Conservation (phyloP, 2,797 vertebrate species). For the Spondyliosoma cantharus region DNA sequence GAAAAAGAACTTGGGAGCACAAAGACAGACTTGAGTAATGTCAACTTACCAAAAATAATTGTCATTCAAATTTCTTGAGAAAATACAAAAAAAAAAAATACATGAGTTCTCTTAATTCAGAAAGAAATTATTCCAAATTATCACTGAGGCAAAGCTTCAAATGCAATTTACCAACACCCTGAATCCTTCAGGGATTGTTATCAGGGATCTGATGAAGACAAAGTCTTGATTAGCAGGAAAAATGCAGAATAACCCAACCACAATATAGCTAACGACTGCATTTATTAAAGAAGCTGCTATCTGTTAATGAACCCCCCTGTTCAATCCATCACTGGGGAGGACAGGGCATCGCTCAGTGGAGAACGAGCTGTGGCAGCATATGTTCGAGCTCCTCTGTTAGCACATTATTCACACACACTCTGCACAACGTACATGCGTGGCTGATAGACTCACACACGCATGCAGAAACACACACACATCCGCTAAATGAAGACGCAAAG, state of each 20-base stretch:
- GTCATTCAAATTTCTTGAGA: slow-evolving; percentile 3
- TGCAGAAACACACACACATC: slow-evolving; percentile 6
- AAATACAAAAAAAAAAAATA: neutral
- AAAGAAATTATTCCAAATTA: neutral
- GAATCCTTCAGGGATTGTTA: slow-evolving; percentile 17
- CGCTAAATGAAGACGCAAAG: slow-evolving; percentile 42
- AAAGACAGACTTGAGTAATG: slow-evolving; percentile 13
- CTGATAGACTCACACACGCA: slow-evolving; percentile 26
- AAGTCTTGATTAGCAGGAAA: slow-evolving; percentile 59
- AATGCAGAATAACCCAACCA: slow-evolving; percentile 51
- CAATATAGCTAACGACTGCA: slow-evolving; percentile 68
- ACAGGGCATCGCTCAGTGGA: slow-evolving; percentile 60
- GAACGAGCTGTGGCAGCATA: slow-evolving; percentile 72
- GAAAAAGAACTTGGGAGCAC: neutral
- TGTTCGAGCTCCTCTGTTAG: slow-evolving; percentile 63
- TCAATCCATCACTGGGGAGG: slow-evolving; percentile 70
- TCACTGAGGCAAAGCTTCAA: neutral
- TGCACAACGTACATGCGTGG: slow-evolving; percentile 29
- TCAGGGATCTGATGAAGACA: slow-evolving; percentile 28
- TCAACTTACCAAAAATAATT: slow-evolving; percentile 18
- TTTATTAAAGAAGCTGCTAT: slow-evolving; percentile 75
- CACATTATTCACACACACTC: slow-evolving; percentile 58
- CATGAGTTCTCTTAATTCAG: slow-evolving; percentile 21
- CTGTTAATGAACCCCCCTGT: slow-evolving; percentile 68
- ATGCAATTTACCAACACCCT: slow-evolving; percentile 17